Evolutionary conservation across 2,797 vertebrate genomes (phyloP).

Genomic region (Schizothorax lantsangensis): DNA sequence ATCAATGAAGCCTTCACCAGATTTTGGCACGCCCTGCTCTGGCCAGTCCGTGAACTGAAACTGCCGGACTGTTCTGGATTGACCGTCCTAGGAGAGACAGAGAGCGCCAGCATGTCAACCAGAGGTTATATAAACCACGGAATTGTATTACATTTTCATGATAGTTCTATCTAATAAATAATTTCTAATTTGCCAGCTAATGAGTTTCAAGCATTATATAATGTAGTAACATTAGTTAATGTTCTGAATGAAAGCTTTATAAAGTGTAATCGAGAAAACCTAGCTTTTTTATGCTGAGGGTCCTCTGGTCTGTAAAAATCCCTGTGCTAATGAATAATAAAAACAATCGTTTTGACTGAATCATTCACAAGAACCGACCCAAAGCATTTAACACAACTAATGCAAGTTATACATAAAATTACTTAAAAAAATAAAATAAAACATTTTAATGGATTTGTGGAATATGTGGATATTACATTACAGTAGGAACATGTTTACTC

Average conservation of each 20-base stretch:
- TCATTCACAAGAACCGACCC: neutral
- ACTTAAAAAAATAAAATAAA: too few relatives aligned
- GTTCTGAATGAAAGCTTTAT: slow-evolving; percentile 6
- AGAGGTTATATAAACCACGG: neutral
- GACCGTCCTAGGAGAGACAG: slow-evolving; percentile 86
- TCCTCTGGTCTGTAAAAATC: neutral
- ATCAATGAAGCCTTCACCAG: slow-evolving; percentile 98
- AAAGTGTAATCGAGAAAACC: neutral
- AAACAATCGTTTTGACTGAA: slow-evolving; percentile 3
- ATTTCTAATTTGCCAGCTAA: slow-evolving; percentile 1
- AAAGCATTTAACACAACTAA: neutral
- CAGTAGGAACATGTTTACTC: slow-evolving; percentile 1
- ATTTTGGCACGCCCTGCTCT: slow-evolving; percentile 99
- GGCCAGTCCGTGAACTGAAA: slow-evolving; percentile 99
- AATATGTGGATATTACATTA: neutral
- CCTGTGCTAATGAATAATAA: neutral
- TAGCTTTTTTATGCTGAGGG: neutral
- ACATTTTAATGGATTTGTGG: neutral
- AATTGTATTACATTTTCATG: neutral
- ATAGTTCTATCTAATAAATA: neutral
- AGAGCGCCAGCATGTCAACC: neutral
- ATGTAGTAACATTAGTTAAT: neutral
- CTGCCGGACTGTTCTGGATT: slow-evolving; percentile 96
- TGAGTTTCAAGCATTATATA: neutral
- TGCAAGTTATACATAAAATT: neutral